A percentile compares a stretch with the other conserved stretches of the same genome.
These are phyloP conservation scores for Eueides isabella DNA, from an alignment of 1,140 invertebrate genomes.

Conservation along the genomic window DNA sequence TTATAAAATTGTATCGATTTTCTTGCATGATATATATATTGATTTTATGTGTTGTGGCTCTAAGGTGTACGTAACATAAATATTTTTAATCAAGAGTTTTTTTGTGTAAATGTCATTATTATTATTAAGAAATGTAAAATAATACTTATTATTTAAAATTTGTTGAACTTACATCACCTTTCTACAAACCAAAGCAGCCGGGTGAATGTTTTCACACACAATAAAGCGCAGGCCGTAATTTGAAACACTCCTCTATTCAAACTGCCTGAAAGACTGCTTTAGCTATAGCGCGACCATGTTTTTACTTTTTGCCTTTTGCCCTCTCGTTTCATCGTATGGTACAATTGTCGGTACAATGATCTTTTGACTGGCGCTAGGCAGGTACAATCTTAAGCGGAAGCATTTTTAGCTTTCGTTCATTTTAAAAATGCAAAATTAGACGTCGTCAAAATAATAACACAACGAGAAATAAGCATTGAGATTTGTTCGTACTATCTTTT, in stretches of 20 bases:
- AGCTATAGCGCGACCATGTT: conserved; percentile 42
- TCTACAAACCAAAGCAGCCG: conserved; percentile 20
- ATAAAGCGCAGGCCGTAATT: conserved; percentile 51
- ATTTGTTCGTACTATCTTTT: conserved; percentile 25
- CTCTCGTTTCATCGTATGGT: conserved; percentile 44
- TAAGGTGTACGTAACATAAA: too few species aligned
- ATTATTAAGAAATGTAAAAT: not conserved
- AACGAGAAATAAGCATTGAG: conserved; percentile 18
- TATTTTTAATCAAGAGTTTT: too few species aligned
- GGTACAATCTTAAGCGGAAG: conserved; percentile 49
- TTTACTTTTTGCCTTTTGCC: conserved; percentile 48
- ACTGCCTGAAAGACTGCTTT: conserved; percentile 48
- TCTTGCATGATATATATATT: not conserved
- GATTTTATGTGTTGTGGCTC: too few species aligned
- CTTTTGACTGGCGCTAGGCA: conserved; percentile 63
- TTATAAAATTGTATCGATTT: not conserved
- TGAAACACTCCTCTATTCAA: conserved; percentile 57
- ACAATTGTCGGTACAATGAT: conserved; percentile 64
- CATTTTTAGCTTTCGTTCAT: conserved; percentile 43
- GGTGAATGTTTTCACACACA: conserved; percentile 50
- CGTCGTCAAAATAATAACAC: conserved; percentile 35
- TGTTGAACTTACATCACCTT: not conserved
- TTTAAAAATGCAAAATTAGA: conserved; percentile 56
- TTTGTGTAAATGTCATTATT: too few species aligned
- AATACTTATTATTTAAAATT: not conserved